Base-by-base conservation (phyloP, 2,888 invertebrate genomes). In the Malthinus flaveolus region DNA sequence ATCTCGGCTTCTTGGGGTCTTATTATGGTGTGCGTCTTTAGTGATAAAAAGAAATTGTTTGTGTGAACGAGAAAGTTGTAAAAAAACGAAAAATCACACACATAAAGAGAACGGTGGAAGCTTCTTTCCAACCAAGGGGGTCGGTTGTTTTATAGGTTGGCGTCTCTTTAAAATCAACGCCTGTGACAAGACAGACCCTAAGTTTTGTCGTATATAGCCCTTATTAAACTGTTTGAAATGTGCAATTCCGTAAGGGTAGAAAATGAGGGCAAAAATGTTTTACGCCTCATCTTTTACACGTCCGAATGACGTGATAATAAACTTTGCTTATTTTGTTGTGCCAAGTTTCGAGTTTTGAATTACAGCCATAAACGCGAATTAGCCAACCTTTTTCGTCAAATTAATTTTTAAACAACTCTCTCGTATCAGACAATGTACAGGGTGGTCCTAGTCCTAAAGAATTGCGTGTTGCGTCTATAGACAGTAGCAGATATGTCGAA, bases 151-250 rank as follows among this genome's bases (percentile, higher is more conserved):
- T 50, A 32, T 37, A 37, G 12, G 46, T 33, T 50, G 44, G 34
- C 45, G 51, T 15, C 44, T 31, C 31, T 34, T 23, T 45, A 52
- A 52, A 52, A 52, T 52, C 52, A 46, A 12, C 52, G 52, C 45
- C 45, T 9, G n/a, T n/a, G 46, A 45, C 52, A 42, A 23, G 46
- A 45, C 52, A 42, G 45, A 44, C 52, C 52, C 52, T 31, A 36
- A n/a, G 45, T 32, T 35, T 35, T 52, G 52, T 52, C 33, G 44
- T 23, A 23, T 23, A 23, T n/a, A n/a, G n/a, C 3, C 23, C 13
- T 52, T 52, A 52, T 52, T 52, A 52, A 52, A 52, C 44, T 13
- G 52, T 52, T 46, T 44, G 46, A 34, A 52, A 52, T 52, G 44
- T 35, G 23, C 13, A 35, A 46, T 52, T 52, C 45, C 36, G 44